These are phyloP conservation scores for Cygnus olor DNA, from an alignment of 2,797 vertebrate genomes.

Conservation along the genomic window DNA sequence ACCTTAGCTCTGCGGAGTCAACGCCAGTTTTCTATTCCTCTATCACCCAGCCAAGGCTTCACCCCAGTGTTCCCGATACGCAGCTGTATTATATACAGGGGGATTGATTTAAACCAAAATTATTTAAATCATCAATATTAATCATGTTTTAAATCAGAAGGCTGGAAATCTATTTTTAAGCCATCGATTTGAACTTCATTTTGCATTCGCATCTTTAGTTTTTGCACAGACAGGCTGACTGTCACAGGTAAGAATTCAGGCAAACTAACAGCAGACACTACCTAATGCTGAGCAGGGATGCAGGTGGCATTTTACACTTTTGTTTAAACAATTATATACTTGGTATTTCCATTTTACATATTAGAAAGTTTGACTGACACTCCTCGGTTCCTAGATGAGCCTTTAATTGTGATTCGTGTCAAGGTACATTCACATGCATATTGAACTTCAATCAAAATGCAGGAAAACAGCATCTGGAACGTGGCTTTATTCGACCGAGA, in stretches of 20 bases:
- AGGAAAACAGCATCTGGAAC: conserved; percentile 52
- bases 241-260: background rate
- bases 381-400: conserved; percentile 36
- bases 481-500: conserved; percentile 45
- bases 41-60: background rate
- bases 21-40: background rate
- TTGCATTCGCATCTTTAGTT: background rate
- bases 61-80: background rate
- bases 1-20: background rate
- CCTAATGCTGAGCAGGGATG: background rate
- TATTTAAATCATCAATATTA: background rate
- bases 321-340: conserved; percentile 10
- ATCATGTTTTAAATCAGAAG: background rate
- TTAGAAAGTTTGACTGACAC: conserved; percentile 37
- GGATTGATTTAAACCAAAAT: background rate
- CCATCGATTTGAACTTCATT: background rate
- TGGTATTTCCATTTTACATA: conserved; percentile 26
- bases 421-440: conserved; percentile 56
- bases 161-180: background rate
- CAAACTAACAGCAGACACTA: background rate
- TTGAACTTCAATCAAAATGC: conserved; percentile 54
- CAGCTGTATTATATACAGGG: background rate
- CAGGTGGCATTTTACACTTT: background rate
- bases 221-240: background rate
- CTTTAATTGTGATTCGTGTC: conserved; percentile 56